Evolutionary conservation across 1,140 invertebrate species (phyloP).

Genomic region (Drosophila saltans): DNA sequence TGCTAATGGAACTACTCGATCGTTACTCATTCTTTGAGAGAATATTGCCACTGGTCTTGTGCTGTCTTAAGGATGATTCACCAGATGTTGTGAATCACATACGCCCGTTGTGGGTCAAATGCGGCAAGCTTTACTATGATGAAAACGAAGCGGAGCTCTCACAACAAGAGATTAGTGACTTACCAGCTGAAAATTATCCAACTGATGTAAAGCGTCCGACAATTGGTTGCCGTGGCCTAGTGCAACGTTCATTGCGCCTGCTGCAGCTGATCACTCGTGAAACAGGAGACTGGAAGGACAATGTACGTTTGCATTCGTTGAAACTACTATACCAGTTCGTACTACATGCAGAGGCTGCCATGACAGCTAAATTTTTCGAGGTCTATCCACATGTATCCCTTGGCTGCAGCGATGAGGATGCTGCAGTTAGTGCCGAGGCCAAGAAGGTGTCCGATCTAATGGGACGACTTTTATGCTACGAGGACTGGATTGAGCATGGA

Average conservation of each 20-base stretch:
- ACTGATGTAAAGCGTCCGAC: slow-evolving; percentile 87
- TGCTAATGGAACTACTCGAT: slow-evolving; percentile 88
- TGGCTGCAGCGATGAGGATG: slow-evolving; percentile 80
- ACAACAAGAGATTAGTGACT: slow-evolving; percentile 87
- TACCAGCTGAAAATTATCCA: slow-evolving; percentile 87
- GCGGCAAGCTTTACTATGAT: slow-evolving; percentile 87
- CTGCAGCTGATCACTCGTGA: slow-evolving; percentile 87
- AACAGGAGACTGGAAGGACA: slow-evolving; percentile 88
- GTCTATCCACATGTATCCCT: slow-evolving; percentile 83
- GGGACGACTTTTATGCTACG: slow-evolving; percentile 67
- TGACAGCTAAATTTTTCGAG: slow-evolving; percentile 86
- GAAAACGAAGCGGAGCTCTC: slow-evolving; percentile 92
- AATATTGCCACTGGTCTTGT: slow-evolving; percentile 90
- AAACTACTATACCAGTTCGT: slow-evolving; percentile 88
- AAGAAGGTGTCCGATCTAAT: slow-evolving; percentile 72
- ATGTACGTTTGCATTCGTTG: slow-evolving; percentile 89
- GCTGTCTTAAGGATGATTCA: slow-evolving; percentile 89
- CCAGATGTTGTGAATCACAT: slow-evolving; percentile 86
- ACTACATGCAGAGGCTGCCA: slow-evolving; percentile 88
- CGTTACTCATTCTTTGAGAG: slow-evolving; percentile 91
- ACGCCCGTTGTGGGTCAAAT: slow-evolving; percentile 86
- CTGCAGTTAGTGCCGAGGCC: slow-evolving; percentile 55
- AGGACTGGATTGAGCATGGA: slow-evolving; percentile 71
- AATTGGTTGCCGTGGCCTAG: slow-evolving; percentile 89
- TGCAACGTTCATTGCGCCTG: slow-evolving; percentile 88